Evolutionary conservation across 2,797 vertebrate genomes (phyloP), one percentile per base, ranked within the genome.

Genomic region (Crax fasciolata): DNA sequence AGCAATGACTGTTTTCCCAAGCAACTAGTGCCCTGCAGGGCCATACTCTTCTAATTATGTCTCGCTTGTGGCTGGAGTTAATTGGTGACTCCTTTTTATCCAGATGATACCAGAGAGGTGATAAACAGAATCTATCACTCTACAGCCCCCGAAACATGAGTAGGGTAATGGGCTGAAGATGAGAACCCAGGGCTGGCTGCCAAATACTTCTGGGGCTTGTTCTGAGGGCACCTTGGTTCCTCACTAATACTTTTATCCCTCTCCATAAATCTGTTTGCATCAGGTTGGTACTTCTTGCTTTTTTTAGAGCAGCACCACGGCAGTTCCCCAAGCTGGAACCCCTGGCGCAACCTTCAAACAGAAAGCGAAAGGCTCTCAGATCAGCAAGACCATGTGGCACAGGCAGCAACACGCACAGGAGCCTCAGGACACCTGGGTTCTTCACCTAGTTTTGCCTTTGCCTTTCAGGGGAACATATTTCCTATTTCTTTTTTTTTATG

Each of bases 101-200:
- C 35, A 35, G 35, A 35, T 35, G 35, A 35, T 35, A 35, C 8
- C 35, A 35, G 35, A 35, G 35, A 35, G 35, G 35, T 35, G 96
- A 96, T 96, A 95, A 97, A 96, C 77, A 78, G 92, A 58, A 48
- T 96, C 86, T 96, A 85, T 97, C 95, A 62, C 54, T 68, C 86
- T 38, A 28, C 84, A 81, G 65, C 39, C 70, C 66, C 62, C 74
- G 94, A 90, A 96, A 95, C 2, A 44, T 35, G 83, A 96, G 89
- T 89, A 96, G 95, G 92, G 89, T 93, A 94, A 87, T 23, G 7
- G 83, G 58, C 58, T 93, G 83, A 91, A 92, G 92, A 93, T 89
- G 93, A 96, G 94, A 94, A 84, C 84, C 25, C n/a, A 9, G 52
- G 76, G 84, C 88, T 58, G 52, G 43, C 61, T 77, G 93, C 89